phyloP scores from a whole-genome alignment of 2,113 vertebrate species.

The Lynx canadensis region DNA sequence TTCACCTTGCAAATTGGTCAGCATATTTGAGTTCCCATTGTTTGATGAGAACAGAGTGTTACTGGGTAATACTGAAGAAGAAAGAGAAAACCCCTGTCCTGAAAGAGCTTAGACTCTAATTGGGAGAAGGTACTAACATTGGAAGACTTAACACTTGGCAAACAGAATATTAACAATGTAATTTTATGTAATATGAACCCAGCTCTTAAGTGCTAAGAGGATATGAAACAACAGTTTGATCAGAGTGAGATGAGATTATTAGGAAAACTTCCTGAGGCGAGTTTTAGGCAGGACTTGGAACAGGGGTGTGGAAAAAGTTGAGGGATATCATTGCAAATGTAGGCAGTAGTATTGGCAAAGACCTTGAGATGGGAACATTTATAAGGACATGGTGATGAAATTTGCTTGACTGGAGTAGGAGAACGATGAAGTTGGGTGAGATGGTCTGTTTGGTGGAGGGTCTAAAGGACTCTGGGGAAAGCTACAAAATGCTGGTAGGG shows the following conservation, averaged over 20 bases:
- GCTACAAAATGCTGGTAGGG: slow-evolving; percentile 45
- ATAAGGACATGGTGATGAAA: slow-evolving; percentile 47
- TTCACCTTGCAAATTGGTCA: slow-evolving; percentile 78
- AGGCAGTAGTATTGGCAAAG: slow-evolving; percentile 50
- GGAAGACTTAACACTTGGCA: slow-evolving; percentile 66
- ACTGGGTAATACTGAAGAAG: slow-evolving; percentile 68
- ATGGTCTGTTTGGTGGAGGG: slow-evolving; percentile 61
- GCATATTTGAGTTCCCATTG: slow-evolving; percentile 72
- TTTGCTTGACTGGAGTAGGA: slow-evolving; percentile 63
- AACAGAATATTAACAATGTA: slow-evolving; percentile 49
- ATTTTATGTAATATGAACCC: slow-evolving; percentile 47
- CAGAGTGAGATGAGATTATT: slow-evolving; percentile 64
- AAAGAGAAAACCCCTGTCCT: slow-evolving; percentile 63
- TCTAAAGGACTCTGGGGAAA: slow-evolving; percentile 72
- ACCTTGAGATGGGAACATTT: slow-evolving; percentile 52
- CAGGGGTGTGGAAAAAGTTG: slow-evolving; percentile 41
- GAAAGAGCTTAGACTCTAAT: slow-evolving; percentile 56
- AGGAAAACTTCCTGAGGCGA: slow-evolving; percentile 75
- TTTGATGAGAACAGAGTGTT: slow-evolving; percentile 66
- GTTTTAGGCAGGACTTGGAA: slow-evolving; percentile 67
- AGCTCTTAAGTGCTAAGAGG: slow-evolving; percentile 48
- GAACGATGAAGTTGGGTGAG: slow-evolving; percentile 62
- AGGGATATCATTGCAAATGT: slow-evolving; percentile 39
- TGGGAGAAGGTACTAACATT: slow-evolving; percentile 57
- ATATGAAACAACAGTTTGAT: slow-evolving; percentile 59